phyloP scores from a whole-genome alignment of 2,113 vertebrate genomes.

The Pelvicachromis taeniatus region DNA sequence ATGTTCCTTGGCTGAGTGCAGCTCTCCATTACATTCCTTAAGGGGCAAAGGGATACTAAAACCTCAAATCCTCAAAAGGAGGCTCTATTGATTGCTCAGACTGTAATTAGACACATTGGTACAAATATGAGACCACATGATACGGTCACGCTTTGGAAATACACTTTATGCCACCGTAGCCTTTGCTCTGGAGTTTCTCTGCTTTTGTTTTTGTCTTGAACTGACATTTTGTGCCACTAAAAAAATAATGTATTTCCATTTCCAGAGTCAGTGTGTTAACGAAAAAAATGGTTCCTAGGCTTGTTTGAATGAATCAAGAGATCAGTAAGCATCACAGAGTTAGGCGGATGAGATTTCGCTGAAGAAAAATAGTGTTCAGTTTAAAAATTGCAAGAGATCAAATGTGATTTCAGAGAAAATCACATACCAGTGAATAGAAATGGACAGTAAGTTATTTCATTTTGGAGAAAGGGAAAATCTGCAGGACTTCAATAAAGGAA shows the following conservation, averaged over 20 bases:
- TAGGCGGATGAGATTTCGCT: background rate
- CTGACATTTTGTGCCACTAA: background rate
- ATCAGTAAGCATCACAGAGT: background rate
- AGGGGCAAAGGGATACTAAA: background rate
- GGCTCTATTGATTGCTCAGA: slow-evolving; percentile 1
- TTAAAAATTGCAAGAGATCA: background rate
- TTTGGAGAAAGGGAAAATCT: background rate
- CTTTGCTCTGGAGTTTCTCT: background rate
- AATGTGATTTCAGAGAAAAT: background rate
- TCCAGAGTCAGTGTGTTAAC: background rate
- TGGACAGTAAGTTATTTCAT: background rate
- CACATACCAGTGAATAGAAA: background rate
- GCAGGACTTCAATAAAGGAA: background rate
- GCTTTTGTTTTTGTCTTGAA: background rate
- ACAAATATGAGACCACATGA: background rate
- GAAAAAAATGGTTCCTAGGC: rapidly evolving
- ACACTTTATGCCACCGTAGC: background rate
- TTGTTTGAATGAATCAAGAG: background rate
- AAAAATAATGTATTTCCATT: background rate
- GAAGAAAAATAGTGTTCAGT: background rate
- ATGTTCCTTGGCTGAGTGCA: slow-evolving; percentile 24
- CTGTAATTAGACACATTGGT: slow-evolving; percentile 27
- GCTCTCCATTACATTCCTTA: slow-evolving; percentile 27
- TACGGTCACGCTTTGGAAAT: background rate
- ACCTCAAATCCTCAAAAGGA: background rate